Percentiles rank a stretch among this genome's conserved stretches.
Evolutionary conservation across 2,888 invertebrate species (phyloP).

Genomic region (Zygothrica quintamaculata): DNA sequence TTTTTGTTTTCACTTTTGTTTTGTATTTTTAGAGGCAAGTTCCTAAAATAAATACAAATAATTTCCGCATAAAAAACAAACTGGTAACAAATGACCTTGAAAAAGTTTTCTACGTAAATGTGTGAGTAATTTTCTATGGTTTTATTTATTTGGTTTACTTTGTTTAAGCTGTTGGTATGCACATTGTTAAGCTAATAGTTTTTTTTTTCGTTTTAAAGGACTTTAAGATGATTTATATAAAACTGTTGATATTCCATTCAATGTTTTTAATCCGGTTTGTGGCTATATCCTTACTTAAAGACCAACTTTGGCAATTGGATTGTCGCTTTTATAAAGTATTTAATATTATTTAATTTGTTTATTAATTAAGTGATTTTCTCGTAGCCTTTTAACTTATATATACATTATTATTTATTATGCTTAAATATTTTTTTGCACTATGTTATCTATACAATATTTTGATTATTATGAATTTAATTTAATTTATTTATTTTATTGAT

Average conservation of each 20-base stretch:
- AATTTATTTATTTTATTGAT: slow-evolving; percentile 18
- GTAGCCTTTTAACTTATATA: no score
- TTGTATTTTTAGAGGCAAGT: slow-evolving; percentile 50
- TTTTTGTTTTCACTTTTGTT: slow-evolving; percentile 32
- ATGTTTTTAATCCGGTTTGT: slow-evolving; percentile 33
- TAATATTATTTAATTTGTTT: slow-evolving; percentile 5
- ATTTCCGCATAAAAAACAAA: slow-evolving; percentile 51
- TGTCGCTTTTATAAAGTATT: slow-evolving; percentile 15
- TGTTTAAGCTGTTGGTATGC: slow-evolving; percentile 38
- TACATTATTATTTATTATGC: neutral
- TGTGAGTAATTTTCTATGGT: slow-evolving; percentile 28
- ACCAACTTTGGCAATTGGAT: slow-evolving; percentile 15
- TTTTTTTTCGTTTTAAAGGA: no score
- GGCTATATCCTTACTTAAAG: slow-evolving; percentile 5
- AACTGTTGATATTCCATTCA: slow-evolving; percentile 37
- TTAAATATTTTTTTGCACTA: neutral
- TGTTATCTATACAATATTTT: no score
- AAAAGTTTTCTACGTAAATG: slow-evolving; percentile 46
- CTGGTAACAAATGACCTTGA: slow-evolving; percentile 62
- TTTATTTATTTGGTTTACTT: slow-evolving; percentile 43
- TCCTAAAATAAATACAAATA: slow-evolving; percentile 69
- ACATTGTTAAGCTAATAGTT: slow-evolving; percentile 61
- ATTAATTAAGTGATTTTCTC: no score
- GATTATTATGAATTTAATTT: slow-evolving; percentile 5
- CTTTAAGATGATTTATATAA: slow-evolving; percentile 53